phyloP scores from a whole-genome alignment of 1,140 invertebrate species.

The Pissodes strobi region DNA sequence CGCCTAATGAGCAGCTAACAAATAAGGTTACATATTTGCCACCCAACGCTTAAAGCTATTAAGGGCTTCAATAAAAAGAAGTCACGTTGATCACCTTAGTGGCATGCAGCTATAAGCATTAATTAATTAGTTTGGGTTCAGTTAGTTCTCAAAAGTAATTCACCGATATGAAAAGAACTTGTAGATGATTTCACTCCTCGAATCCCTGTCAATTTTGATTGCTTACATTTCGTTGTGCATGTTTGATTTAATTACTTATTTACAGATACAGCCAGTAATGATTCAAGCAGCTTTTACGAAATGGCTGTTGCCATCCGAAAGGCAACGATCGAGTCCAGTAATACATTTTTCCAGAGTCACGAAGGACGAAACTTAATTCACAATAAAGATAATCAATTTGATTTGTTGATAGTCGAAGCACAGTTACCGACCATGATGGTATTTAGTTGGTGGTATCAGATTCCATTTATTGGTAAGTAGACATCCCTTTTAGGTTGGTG shows the following conservation, averaged over 20 bases:
- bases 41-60: too few relatives aligned
- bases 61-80: too few relatives aligned
- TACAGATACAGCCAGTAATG: constrained; percentile 4
- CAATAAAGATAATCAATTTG: constrained; percentile 47
- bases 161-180: too few relatives aligned
- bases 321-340: background rate
- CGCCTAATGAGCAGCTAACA: too few relatives aligned
- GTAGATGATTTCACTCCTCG: too few relatives aligned
- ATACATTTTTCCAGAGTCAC: constrained; percentile 25
- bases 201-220: background rate
- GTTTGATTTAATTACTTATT: background rate
- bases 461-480: constrained; percentile 45
- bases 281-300: constrained; percentile 5
- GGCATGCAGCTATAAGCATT: too few relatives aligned
- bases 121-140: too few relatives aligned
- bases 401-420: constrained; percentile 52
- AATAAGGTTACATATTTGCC: too few relatives aligned
- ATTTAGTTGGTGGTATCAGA: constrained; percentile 44
- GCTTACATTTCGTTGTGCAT: background rate
- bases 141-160: too few relatives aligned
- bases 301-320: background rate
- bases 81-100: too few relatives aligned
- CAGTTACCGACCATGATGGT: constrained; percentile 36
- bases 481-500: too few relatives aligned
- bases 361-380: constrained; percentile 51